Evolutionary conservation across 2,888 invertebrate genomes (phyloP).

Genomic region (Steinernema hermaphroditum): DNA sequence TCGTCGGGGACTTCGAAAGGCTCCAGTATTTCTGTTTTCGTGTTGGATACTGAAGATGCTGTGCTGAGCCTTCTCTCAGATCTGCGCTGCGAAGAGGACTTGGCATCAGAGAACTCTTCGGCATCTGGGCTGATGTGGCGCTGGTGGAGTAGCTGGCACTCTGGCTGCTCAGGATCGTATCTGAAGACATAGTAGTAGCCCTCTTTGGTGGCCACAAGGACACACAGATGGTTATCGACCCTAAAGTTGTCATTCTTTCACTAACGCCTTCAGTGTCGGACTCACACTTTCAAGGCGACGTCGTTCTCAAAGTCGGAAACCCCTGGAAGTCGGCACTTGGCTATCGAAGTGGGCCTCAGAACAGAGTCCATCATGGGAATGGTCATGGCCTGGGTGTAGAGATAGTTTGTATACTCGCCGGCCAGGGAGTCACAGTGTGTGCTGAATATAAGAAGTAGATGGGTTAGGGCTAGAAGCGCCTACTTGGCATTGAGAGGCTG

Average conservation of each 20-base stretch:
- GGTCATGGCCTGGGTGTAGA: neutral
- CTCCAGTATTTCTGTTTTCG: neutral
- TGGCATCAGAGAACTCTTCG: neutral
- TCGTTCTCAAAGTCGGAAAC: slow-evolving; percentile 3
- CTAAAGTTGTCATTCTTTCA: neutral
- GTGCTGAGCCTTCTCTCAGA: neutral
- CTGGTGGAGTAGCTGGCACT: neutral
- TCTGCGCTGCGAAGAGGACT: neutral
- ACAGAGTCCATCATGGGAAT: neutral
- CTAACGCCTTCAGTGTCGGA: no score
- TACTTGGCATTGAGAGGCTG: slow-evolving; percentile 36
- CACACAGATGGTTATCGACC: neutral
- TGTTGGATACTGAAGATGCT: neutral
- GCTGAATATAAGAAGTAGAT: neutral
- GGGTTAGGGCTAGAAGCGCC: no score
- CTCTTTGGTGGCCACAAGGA: slow-evolving; percentile 8
- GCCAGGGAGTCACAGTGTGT: neutral
- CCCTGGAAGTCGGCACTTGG: slow-evolving; percentile 2
- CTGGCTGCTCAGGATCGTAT: neutral
- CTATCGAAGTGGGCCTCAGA: neutral
- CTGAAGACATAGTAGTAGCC: slow-evolving; percentile 17
- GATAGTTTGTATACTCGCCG: neutral
- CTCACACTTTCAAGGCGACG: neutral
- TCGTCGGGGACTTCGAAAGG: slow-evolving; percentile 10
- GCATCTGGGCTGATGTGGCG: neutral